Base-by-base conservation (phyloP, 2,888 invertebrate species). In the Agrotis puta region DNA sequence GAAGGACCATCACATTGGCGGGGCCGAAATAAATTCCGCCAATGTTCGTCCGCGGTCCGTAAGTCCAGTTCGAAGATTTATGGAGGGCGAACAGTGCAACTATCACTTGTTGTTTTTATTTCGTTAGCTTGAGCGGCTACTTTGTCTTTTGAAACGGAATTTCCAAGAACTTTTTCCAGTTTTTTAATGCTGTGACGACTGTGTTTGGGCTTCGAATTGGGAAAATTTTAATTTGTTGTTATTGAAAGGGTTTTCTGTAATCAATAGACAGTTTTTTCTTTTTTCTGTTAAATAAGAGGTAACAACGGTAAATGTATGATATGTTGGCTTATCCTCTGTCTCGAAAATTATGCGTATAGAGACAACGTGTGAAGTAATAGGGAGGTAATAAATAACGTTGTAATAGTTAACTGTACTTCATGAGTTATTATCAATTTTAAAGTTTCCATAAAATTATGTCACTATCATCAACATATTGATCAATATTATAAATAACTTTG, bases 21-120 rank as follows among this genome's bases (percentile, higher is more conserved):
- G 86, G 85, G 83, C 89, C 90, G 86, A 92, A 94, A 95, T 94
- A 93, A 94, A 95, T 95, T 95, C 94, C 93, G 76, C 90, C 92
- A 92, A 92, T 93, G 94, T 92, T 91, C 87, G 90, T 89, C 91
- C 89, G 87, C 75, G 74, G 77, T 76, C 89, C 88, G 87, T 85
- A 77, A 78, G 81, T 69, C 81, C 65, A 84, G 87, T 85, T 84
- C 82, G 81, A 91, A 95, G 95, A 96, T 96, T 96, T 96, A 96
- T 95, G 91, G 93, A 87, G 90, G 91, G 92, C 92, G 92, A 90
- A 90, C 85, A 85, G 80, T 86, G 91, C 89, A 92, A 95, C 95
- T 95, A 94, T 94, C 92, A 92, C 93, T 91, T 85, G 79, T 68
- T 79, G 85, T 87, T 93, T 95, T 95, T 95, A 93, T 93, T 94